Evolutionary conservation across 2,888 invertebrate species (phyloP).

Genomic region (Pegoplata infirma): DNA sequence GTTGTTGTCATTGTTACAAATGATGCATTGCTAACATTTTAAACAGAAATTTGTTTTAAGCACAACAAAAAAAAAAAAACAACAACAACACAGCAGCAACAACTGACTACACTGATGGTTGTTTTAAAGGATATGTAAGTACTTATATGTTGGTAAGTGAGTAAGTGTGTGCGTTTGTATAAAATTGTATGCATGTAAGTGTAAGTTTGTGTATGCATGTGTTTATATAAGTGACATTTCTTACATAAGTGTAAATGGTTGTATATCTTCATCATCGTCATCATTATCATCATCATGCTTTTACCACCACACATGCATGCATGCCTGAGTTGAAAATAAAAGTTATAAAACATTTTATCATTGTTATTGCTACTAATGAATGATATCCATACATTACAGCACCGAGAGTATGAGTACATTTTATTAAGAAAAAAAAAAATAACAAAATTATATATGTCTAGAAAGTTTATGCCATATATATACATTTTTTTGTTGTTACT

Average conservation of each 20-base stretch:
- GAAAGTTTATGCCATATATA: not conserved
- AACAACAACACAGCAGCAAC: constrained; percentile 42
- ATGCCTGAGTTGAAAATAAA: constrained; percentile 43
- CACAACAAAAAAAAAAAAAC: too few relatives aligned
- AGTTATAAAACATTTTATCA: constrained; percentile 58
- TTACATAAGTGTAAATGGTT: not conserved
- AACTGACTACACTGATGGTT: constrained; percentile 59
- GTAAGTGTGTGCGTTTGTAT: not conserved
- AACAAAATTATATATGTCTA: not conserved
- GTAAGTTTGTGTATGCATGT: not conserved
- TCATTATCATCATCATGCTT: too few relatives aligned
- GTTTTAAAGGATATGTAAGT: constrained; percentile 30
- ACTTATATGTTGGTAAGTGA: too few relatives aligned
- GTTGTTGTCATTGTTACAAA: constrained; percentile 45
- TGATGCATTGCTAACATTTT: constrained; percentile 56
- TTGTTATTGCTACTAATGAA: constrained; percentile 59
- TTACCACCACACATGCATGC: not conserved
- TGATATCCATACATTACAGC: constrained; percentile 25
- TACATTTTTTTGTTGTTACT: not conserved
- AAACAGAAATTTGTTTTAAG: constrained; percentile 32
- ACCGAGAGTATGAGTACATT: too few relatives aligned
- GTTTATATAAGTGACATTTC: too few relatives aligned
- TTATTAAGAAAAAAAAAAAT: not conserved
- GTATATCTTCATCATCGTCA: too few relatives aligned
- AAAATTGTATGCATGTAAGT: not conserved